Base-by-base conservation (phyloP, 2,888 invertebrate genomes). In the Drosophila neotestacea region DNA sequence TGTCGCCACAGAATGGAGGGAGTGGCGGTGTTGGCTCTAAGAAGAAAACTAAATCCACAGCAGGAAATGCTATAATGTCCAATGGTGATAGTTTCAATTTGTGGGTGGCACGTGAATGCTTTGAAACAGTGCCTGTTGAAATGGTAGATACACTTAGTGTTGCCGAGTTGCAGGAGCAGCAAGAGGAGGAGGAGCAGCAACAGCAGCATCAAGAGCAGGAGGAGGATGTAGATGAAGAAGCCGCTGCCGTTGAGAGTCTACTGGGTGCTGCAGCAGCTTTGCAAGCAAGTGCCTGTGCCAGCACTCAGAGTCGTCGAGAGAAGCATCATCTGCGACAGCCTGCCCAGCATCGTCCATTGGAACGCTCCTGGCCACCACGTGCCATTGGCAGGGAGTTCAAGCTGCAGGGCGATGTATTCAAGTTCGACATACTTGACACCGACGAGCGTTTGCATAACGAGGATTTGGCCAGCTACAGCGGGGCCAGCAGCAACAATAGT, bases 401-500 rank as follows among this genome's bases (percentile, higher is more conserved):
- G 91, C 93, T 94, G 70, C 94, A 94, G 16, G 96, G 96, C 91
- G 97, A 97, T 91, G 95, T 96, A 50, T 97, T 97, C 90, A 95
- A 95, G 77, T 97, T 97, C 91, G 97, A 97, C 91, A 94, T 97
- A 65, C 95, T 97, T 70, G 97, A 97, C 87, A 96, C 95, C 10
- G 97, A 97, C 89, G 97, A 97, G 54, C 71, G 84, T 0, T 52
- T 85, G 9, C 77, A 61, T 27, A 77, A 59, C n/a, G 88, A 83
- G 6, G 66, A 77, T n/a, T 16, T 48, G 44, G 44, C 54, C 36
- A 66, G 76, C 27, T 79, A 79, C n/a, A 93, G 93, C 77, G 82
- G 85, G 41, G 75, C 81, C 55, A 85, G 79, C 38, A 88, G 79
- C 36, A 87, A 86, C 27, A 88, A 86, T 46, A 90, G 85, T 58